These are phyloP conservation scores for Tadarida brasiliensis DNA, from an alignment of 2,797 vertebrate species.

Conservation along the genomic window DNA sequence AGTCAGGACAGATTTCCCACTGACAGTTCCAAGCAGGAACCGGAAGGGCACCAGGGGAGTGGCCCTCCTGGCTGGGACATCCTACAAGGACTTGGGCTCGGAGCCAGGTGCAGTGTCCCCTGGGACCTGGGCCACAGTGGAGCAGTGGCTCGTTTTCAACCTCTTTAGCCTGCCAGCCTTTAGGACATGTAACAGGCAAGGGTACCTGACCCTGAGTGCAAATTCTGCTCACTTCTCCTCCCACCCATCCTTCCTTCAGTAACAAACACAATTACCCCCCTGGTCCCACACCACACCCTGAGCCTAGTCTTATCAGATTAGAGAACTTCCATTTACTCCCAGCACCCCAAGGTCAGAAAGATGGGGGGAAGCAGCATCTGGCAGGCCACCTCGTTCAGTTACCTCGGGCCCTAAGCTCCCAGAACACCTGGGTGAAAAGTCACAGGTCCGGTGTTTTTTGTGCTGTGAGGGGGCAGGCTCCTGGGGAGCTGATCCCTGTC, in stretches of 20 bases:
- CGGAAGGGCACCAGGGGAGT: neutral
- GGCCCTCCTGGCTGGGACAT: neutral
- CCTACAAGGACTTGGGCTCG: neutral
- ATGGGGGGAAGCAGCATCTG: neutral
- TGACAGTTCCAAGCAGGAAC: neutral
- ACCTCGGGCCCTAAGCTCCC: neutral
- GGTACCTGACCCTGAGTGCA: neutral
- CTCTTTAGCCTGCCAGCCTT: neutral
- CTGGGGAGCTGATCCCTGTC: neutral
- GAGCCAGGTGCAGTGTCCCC: neutral
- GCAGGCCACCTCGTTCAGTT: neutral
- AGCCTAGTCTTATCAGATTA: neutral
- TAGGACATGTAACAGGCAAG: neutral
- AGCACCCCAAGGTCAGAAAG: neutral
- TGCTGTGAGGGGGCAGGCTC: neutral
- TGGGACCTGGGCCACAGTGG: neutral
- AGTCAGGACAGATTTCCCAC: neutral
- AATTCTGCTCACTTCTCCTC: neutral
- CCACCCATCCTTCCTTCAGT: neutral
- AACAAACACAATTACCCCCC: neutral
- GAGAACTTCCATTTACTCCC: neutral
- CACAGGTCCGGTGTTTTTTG: neutral
- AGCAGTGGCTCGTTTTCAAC: neutral
- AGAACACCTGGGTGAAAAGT: neutral
- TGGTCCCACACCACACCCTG: neutral